These are phyloP conservation scores for Orchesella flavescens DNA, from an alignment of 2,888 invertebrate genomes.

Conservation along the genomic window DNA sequence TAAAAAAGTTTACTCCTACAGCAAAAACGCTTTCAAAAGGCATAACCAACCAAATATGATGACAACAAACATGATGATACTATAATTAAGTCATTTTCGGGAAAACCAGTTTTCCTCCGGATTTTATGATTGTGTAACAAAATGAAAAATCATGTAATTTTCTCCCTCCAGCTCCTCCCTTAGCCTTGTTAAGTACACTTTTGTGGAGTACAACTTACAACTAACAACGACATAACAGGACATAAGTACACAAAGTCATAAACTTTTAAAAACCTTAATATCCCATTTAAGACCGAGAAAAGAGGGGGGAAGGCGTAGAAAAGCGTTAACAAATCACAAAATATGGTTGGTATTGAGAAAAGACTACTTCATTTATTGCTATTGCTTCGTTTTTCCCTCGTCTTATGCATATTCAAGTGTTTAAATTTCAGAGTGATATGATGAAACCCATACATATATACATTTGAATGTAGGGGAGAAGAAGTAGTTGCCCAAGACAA, in stretches of 20 bases:
- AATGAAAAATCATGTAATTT: conserved; percentile 45
- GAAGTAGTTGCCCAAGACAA: neutral
- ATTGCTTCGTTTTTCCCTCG: neutral
- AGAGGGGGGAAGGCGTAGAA: conserved; percentile 24
- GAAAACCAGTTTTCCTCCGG: conserved; percentile 2
- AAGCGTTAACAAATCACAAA: conserved; percentile 29
- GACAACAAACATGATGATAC: neutral
- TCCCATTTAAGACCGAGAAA: conserved; percentile 18
- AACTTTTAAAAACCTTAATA: conserved; percentile 46
- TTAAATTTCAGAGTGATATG: no score
- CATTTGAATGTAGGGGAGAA: neutral
- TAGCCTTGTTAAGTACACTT: conserved; percentile 57
- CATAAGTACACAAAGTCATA: conserved; percentile 34
- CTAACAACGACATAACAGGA: conserved; percentile 44
- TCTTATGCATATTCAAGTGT: no score
- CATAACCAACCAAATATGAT: no score
- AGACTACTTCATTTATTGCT: neutral
- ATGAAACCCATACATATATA: no score
- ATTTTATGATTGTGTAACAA: neutral
- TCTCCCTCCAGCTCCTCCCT: conserved; percentile 48
- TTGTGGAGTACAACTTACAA: conserved; percentile 48
- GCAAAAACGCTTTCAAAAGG: no score
- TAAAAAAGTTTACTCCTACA: no score
- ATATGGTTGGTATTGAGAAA: conserved; percentile 5
- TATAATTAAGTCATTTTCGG: conserved; percentile 49